These are phyloP conservation scores for Geococcyx californianus DNA, from an alignment of 2,113 vertebrate species.

Conservation along the genomic window DNA sequence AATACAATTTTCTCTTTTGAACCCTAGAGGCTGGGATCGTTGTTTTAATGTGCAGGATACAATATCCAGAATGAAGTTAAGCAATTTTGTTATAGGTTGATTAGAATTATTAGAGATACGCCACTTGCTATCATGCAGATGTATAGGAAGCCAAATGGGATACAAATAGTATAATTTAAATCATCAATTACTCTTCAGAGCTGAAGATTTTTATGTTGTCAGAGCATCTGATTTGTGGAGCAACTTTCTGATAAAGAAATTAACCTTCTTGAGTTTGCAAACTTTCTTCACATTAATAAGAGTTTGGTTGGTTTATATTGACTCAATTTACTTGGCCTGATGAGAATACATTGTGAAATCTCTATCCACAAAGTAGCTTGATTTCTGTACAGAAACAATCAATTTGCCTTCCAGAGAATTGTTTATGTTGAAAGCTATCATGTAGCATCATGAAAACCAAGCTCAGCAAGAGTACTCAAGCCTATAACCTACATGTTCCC, in stretches of 20 bases:
- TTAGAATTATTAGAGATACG: background rate
- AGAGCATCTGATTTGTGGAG: background rate
- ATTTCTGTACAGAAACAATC: background rate
- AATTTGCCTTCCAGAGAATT: background rate
- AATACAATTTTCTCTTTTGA: background rate
- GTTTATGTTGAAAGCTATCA: background rate
- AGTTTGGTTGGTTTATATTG: background rate
- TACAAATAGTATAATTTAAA: background rate
- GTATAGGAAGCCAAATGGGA: background rate
- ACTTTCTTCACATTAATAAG: background rate
- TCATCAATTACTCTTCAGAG: background rate
- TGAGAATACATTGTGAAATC: background rate
- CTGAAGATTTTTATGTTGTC: background rate
- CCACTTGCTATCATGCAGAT: background rate
- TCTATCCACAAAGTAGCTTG: background rate
- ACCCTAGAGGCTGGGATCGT: background rate
- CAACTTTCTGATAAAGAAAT: background rate
- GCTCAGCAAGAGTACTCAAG: background rate
- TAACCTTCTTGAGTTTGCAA: background rate
- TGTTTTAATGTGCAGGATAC: background rate
- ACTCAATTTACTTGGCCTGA: background rate
- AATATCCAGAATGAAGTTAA: background rate
- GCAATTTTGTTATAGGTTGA: background rate
- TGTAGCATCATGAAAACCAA: background rate
- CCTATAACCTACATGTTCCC: background rate